phyloP scores from a whole-genome alignment of 1,140 invertebrate species.

The Ganaspis sp. region DNA sequence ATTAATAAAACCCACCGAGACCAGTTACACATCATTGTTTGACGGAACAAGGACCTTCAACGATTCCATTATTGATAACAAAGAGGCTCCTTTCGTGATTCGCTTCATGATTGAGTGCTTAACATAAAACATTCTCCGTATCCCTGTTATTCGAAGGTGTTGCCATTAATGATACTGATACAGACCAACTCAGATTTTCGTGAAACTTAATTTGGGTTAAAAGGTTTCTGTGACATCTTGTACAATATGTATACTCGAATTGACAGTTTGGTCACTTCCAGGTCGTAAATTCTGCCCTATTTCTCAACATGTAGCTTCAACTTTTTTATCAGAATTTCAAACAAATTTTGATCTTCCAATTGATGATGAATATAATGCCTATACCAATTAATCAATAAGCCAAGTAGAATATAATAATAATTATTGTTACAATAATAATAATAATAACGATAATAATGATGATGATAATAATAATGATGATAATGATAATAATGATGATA shows the following conservation, averaged over 20 bases:
- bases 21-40: background rate
- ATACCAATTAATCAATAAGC: too few relatives aligned
- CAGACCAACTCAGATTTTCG: background rate
- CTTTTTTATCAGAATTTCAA: background rate
- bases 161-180: slow-evolving; percentile 44
- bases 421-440: too few relatives aligned
- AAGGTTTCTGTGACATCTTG: slow-evolving; percentile 16
- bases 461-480: too few relatives aligned
- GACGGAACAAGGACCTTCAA: background rate
- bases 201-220: slow-evolving; percentile 14
- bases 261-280: background rate
- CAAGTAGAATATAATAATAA: too few relatives aligned
- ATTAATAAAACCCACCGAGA: background rate
- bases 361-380: too few relatives aligned
- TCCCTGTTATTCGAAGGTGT: slow-evolving; percentile 41
- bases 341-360: too few relatives aligned
- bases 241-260: background rate
- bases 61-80: slow-evolving; percentile 52
- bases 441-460: too few relatives aligned
- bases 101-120: slow-evolving; percentile 58
- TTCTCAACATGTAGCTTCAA: background rate
- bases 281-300: background rate
- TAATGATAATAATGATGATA: too few relatives aligned
- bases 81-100: slow-evolving; percentile 54
- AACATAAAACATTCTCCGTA: slow-evolving; percentile 63